A percentile compares a stretch with the other conserved stretches of the same genome.
Conservation (phyloP, 1,140 invertebrate genomes). For the Brachionus sp. region DNA sequence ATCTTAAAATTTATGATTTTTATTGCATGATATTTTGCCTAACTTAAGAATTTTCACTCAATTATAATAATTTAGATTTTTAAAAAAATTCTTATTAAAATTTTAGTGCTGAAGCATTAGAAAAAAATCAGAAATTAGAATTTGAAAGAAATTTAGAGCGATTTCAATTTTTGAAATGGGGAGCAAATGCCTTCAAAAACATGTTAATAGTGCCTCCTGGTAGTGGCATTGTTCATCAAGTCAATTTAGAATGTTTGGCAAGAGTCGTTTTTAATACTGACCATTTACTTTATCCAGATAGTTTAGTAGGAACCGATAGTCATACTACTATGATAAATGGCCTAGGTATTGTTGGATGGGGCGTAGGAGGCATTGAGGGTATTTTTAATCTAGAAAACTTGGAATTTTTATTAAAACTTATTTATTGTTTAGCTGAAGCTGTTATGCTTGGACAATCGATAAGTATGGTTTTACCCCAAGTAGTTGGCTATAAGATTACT, state of each 20-base stretch:
- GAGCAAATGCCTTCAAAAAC: constrained; percentile 86
- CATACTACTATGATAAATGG: constrained; percentile 99
- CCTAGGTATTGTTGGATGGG: constrained; percentile 69
- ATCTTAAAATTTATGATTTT: background rate
- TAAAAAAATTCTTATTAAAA: background rate
- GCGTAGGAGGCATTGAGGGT: constrained; percentile 71
- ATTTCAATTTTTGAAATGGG: constrained; percentile 96
- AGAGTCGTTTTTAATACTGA: constrained; percentile 80
- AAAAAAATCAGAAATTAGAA: constrained; percentile 90
- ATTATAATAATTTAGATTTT: background rate
- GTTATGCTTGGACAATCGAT: constrained; percentile 84
- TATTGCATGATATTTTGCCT: background rate
- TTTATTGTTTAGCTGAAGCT: constrained; percentile 64
- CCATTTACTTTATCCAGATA: constrained; percentile 79
- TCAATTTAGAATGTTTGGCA: constrained; percentile 91
- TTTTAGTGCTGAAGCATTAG: constrained; percentile 76
- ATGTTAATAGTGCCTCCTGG: constrained; percentile 96
- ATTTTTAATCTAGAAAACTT: background rate
- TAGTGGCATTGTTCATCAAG: constrained; percentile 95
- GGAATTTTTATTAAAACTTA: background rate
- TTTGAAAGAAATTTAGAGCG: constrained; percentile 93
- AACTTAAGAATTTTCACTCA: background rate
- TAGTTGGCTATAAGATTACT: constrained; percentile 85
- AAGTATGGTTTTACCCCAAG: constrained; percentile 89
- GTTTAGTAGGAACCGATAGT: constrained; percentile 95